Base-by-base conservation (phyloP, 2,113 vertebrate species). In the Cebus imitator region DNA sequence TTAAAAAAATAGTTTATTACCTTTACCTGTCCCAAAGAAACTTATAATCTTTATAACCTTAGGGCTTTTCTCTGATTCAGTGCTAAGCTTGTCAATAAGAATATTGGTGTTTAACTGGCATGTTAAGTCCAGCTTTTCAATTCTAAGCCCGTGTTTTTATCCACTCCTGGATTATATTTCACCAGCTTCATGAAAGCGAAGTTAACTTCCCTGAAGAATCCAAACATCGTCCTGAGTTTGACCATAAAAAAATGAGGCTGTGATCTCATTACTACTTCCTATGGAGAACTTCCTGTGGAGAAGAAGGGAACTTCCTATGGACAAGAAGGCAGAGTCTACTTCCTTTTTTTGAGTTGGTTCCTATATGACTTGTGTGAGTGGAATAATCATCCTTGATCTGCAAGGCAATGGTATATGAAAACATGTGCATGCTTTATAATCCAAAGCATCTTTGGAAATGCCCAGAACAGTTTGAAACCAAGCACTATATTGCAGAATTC, bases 331-430 rank as follows among this genome's bases (percentile, higher is more conserved):
- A 87, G 43, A 70, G 70, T 58, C 40, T 23, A 66, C 45, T 87
- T 97, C 9, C 4, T 76, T 78, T 94, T 87, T 64, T 58, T 88
- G 58, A 96, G 35, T 92, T 92, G 75, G 43, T 83, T 88, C 18
- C 64, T 79, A 17, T 12, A 14, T 37, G 7, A 97, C 78, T 87
- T 92, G 40, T 80, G 57, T 64, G 40, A 85, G 87, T 78, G 12
- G 5, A 45, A 11, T n/a, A 14, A 21, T 52, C 45, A 92, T 91
- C 8, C 68, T 87, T 90, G 40, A 83, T 94, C 55, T 82, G 61
- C 66, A 86, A 90, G 17, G 21, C 21, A 80, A 84, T 58, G 14
- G 52, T 70, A 87, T 96, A 61, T 52, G 72, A 92, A 94, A 95
- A 87, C 37, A 81, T 11, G 13, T 86, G 66, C 14, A 81, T 75